Evolutionary conservation across 2,888 invertebrate species (phyloP).

Genomic region (Drosophila ochracea): DNA sequence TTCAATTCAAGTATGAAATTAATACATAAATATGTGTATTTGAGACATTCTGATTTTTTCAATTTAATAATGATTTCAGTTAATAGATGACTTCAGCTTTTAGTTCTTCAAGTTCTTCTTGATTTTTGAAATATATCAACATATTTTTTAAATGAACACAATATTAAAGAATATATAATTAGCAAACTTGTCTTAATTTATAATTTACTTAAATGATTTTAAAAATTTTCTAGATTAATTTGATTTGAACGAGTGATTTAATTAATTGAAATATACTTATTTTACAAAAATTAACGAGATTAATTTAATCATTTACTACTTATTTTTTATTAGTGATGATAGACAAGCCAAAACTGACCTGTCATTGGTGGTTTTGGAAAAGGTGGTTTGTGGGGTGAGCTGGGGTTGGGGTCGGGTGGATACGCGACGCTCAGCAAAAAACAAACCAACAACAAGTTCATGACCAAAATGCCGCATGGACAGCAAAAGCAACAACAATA

Average conservation of each 20-base stretch:
- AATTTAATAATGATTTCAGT: background rate
- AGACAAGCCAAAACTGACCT: conserved; percentile 32
- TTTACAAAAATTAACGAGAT: background rate
- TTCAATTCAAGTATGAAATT: too few species aligned
- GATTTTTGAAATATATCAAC: background rate
- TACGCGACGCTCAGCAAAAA: conserved; percentile 18
- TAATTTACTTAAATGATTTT: background rate
- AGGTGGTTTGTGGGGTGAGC: background rate
- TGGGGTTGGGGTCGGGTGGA: conserved; percentile 5
- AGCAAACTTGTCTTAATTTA: background rate
- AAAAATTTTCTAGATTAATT: too few species aligned
- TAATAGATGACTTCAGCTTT: background rate
- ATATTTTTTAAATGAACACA: background rate
- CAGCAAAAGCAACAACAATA: conserved; percentile 22
- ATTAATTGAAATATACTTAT: background rate
- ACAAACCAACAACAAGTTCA: conserved; percentile 67
- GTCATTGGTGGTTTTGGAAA: conserved; percentile 1
- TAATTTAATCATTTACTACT: background rate
- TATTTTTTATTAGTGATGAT: background rate
- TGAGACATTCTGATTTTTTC: background rate
- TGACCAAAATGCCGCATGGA: conserved; percentile 75
- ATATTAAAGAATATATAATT: background rate
- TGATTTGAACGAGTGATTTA: background rate
- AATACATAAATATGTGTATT: too few species aligned
- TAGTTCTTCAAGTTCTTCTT: background rate